Base-by-base conservation (phyloP, 2,888 invertebrate species). In the Yponomeuta plumbellus region DNA sequence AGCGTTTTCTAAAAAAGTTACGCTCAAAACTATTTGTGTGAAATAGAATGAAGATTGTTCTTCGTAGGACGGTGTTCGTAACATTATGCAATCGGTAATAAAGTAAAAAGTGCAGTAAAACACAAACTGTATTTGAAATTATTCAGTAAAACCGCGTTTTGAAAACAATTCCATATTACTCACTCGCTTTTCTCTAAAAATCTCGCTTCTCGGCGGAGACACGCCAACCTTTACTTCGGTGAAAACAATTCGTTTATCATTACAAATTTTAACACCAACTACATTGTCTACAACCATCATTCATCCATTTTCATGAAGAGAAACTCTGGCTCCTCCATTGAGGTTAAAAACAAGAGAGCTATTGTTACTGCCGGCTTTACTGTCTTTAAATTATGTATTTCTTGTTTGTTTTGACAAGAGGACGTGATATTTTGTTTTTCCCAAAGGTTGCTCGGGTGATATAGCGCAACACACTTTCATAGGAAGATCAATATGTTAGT, bases 251-350 rank as follows among this genome's bases (percentile, higher is more conserved):
- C 17, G 44, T 52, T 13, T 52, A 52, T 52, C 17, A 52, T 52
- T 52, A 52, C 17, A 17, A 52, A 52, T 13, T 17, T 52, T 52
- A 52, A 52, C 44, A 52, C 13, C 44, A 52, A 34, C 34, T 34
- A 34, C 34, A 34, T 34, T 34, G 44, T 52, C 44, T 52, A 17
- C 17, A 52, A 5, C 17, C 44, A 17, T 52, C 44, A 1, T 52
- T 52, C 44, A 52, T 52, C 44, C 44, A 52, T 52, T 52, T 52
- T 52, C 44, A 52, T 52, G 44, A 52, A 52, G 44, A 52, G 44
- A 52, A 52, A 52, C 44, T 44, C 44, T 3, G 44, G 17, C 17
- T 17, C 13, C 17, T 2, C 13, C 17, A 52, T 52, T 52, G 44
- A 52, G 44, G 44, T 52, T 52, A 52, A 52, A 52, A 52, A 13